Conservation (phyloP, 2,797 vertebrate genomes). For the Gymnoscopelus microlampas region DNA sequence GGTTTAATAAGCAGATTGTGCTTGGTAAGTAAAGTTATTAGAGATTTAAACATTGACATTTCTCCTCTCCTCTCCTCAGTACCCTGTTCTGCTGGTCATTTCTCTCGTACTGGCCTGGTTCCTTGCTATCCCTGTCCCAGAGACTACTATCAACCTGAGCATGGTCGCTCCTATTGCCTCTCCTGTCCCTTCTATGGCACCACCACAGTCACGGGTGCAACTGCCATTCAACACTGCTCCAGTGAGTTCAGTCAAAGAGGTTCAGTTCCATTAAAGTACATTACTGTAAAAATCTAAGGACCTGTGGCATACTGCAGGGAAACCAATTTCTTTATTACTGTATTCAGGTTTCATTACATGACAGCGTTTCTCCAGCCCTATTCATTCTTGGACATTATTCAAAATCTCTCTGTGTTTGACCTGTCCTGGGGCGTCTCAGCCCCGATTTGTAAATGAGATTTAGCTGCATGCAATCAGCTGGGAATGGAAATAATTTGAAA, state of each 20-base stretch:
- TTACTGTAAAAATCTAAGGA: neutral
- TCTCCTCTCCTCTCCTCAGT: slow-evolving; percentile 70
- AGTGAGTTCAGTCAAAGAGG: slow-evolving; percentile 81
- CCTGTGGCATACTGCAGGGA: neutral
- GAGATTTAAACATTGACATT: no score
- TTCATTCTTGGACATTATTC: slow-evolving; percentile 18
- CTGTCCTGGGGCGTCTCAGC: slow-evolving; percentile 44
- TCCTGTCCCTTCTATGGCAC: slow-evolving; percentile 97
- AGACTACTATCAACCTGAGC: slow-evolving; percentile 95
- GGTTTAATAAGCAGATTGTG: no score
- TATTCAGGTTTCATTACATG: slow-evolving; percentile 1
- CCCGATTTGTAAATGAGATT: slow-evolving; percentile 56
- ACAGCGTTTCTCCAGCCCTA: slow-evolving; percentile 20
- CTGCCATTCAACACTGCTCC: slow-evolving; percentile 93
- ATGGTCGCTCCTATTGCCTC: slow-evolving; percentile 94
- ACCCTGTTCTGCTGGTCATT: slow-evolving; percentile 91
- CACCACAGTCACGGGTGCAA: slow-evolving; percentile 88
- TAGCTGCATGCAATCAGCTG: slow-evolving; percentile 30
- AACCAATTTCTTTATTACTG: no score
- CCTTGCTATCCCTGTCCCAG: slow-evolving; percentile 94
- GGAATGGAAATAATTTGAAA: slow-evolving; percentile 62
- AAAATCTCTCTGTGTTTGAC: slow-evolving; percentile 37
- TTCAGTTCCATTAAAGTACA: neutral
- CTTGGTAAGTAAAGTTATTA: no score
- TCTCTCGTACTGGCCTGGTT: slow-evolving; percentile 93